Conservation (phyloP, 2,888 invertebrate genomes). For the Poecilus cupreus region DNA sequence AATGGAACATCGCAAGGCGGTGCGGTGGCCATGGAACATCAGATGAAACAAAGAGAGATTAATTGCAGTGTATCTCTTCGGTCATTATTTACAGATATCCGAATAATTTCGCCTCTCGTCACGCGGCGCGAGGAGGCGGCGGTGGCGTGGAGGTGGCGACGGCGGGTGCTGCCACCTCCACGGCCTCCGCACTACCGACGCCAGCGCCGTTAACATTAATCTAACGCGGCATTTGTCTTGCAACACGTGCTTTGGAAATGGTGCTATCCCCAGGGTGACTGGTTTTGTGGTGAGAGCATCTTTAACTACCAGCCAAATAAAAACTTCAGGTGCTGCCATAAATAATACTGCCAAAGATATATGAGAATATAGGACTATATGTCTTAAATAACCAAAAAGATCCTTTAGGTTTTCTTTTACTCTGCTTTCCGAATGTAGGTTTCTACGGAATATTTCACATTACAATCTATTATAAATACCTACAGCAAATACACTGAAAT, state of each 20-base stretch:
- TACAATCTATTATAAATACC: too few relatives aligned
- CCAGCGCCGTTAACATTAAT: conserved; percentile 52
- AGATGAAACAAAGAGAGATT: conserved; percentile 55
- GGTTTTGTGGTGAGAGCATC: conserved; percentile 43
- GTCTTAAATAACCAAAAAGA: not conserved
- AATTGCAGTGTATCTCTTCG: conserved; percentile 54
- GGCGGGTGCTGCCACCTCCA: not conserved
- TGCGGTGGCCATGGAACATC: conserved; percentile 27
- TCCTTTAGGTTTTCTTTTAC: too few relatives aligned
- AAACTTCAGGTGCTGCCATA: conserved; percentile 23
- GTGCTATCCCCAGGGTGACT: conserved; percentile 27
- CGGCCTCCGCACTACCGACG: not conserved
- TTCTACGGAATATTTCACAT: too few relatives aligned
- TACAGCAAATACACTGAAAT: too few relatives aligned
- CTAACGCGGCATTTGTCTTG: conserved; percentile 52
- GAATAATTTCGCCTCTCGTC: conserved; percentile 51
- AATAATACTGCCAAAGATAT: conserved; percentile 15
- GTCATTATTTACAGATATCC: conserved; percentile 58
- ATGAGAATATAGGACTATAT: not conserved
- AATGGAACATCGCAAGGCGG: conserved; percentile 26
- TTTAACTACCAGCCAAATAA: conserved; percentile 32
- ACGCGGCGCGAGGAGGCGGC: not conserved
- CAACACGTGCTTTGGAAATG: conserved; percentile 44
- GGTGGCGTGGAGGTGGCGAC: not conserved
- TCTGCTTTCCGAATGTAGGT: too few relatives aligned